phyloP scores from a whole-genome alignment of 2,113 vertebrate genomes.

The Gallinago undulata region DNA sequence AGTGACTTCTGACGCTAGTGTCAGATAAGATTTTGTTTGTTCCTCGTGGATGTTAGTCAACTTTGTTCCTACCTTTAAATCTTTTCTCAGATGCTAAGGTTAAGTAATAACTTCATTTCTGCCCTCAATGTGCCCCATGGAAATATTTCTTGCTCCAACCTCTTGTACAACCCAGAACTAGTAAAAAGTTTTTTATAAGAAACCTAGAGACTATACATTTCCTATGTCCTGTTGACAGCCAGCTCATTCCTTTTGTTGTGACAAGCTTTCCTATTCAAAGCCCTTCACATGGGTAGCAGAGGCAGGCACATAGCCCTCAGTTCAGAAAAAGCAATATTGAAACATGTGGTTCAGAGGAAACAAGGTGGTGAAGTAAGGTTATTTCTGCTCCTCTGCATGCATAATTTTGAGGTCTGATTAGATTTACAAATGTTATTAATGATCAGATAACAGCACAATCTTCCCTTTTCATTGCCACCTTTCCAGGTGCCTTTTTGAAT shows the following conservation, averaged over 20 bases:
- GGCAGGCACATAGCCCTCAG: not conserved
- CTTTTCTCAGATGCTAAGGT: not conserved
- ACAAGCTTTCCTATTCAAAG: not conserved
- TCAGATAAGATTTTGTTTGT: not conserved
- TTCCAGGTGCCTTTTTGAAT: not conserved
- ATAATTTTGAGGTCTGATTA: not conserved
- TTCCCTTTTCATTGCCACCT: not conserved
- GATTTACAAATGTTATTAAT: not conserved
- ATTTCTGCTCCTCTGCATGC: not conserved
- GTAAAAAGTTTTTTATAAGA: not conserved
- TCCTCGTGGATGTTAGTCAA: not conserved
- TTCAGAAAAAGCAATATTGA: not conserved
- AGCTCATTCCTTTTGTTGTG: not conserved
- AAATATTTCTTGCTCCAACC: not conserved
- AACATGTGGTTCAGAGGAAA: not conserved
- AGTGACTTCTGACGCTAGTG: not conserved
- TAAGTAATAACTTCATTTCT: not conserved
- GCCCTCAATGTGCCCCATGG: not conserved
- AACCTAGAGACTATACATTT: not conserved
- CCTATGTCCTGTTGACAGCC: not conserved
- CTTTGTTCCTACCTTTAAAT: not conserved
- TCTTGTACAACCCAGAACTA: not conserved
- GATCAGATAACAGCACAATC: not conserved
- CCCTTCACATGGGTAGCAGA: not conserved
- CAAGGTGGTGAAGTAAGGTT: not conserved